phyloP scores from a whole-genome alignment of 1,140 invertebrate genomes.

The Drosophila miranda region DNA sequence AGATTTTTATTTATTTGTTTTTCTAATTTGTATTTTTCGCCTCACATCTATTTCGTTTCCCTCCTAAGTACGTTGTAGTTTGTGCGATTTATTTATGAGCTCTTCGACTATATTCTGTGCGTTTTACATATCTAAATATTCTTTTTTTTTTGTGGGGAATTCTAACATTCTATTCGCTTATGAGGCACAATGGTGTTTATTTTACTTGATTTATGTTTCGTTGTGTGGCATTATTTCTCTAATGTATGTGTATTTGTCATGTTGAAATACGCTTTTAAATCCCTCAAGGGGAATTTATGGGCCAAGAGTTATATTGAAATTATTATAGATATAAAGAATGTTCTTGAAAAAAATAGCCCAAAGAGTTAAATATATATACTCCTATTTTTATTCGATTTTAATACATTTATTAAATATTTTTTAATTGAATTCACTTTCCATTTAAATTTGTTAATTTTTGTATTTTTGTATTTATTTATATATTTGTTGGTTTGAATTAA shows the following conservation, averaged over 20 bases:
- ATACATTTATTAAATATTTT: no score
- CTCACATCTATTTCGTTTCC: conserved; percentile 50
- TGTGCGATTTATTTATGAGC: conserved; percentile 66
- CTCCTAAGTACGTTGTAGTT: conserved; percentile 50
- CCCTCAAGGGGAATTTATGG: conserved; percentile 7
- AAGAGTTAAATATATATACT: no score
- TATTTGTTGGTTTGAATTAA: no score
- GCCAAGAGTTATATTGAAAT: neutral
- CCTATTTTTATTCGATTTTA: no score
- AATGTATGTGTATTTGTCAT: conserved; percentile 50
- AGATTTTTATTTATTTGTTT: conserved; percentile 78
- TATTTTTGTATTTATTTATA: no score
- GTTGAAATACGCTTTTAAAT: conserved; percentile 39
- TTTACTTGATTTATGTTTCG: conserved; percentile 56
- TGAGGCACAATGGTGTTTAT: conserved; percentile 54
- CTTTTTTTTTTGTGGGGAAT: conserved; percentile 9
- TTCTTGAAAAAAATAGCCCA: neutral
- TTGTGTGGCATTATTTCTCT: conserved; percentile 33
- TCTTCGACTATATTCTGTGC: conserved; percentile 42
- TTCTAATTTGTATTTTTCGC: conserved; percentile 61
- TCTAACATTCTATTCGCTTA: conserved; percentile 15
- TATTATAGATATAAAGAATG: neutral
- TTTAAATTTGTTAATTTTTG: no score
- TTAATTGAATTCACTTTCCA: no score
- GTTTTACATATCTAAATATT: conserved; percentile 16